phyloP scores from a whole-genome alignment of 2,797 vertebrate genomes.

The Lacerta bilineata region DNA sequence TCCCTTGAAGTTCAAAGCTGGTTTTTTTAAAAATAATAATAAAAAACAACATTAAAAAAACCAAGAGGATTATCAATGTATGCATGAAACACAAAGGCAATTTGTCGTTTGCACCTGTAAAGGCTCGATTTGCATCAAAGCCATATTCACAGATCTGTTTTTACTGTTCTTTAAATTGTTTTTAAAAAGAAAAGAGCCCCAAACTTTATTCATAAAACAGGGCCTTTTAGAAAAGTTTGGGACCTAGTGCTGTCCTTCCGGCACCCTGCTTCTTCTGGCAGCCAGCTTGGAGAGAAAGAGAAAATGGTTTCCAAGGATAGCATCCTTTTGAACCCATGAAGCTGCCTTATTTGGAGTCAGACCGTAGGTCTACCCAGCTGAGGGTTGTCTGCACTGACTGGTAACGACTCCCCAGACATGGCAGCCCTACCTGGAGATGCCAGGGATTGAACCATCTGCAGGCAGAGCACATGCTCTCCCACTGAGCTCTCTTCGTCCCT shows the following conservation, averaged over 20 bases:
- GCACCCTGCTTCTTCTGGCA: neutral
- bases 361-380: no score
- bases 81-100: neutral
- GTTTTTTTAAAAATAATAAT: no score
- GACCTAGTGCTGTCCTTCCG: fast-evolving
- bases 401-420: no score
- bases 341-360: no score
- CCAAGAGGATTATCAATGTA: conserved; percentile 15
- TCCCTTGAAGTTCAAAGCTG: conserved; percentile 32
- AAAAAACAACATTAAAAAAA: no score
- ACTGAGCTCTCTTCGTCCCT: no score
- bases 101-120: conserved; percentile 21
- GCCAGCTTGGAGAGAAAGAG: neutral
- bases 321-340: neutral
- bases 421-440: no score
- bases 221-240: neutral
- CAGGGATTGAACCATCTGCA: no score
- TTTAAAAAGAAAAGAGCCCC: neutral
- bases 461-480: no score
- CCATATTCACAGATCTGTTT: neutral
- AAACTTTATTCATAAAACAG: neutral
- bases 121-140: conserved; percentile 1
- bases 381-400: no score
- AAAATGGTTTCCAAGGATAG: no score
- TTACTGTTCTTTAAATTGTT: neutral